Conservation (phyloP, 1,140 invertebrate species). For the Pollicipes pollicipes region DNA sequence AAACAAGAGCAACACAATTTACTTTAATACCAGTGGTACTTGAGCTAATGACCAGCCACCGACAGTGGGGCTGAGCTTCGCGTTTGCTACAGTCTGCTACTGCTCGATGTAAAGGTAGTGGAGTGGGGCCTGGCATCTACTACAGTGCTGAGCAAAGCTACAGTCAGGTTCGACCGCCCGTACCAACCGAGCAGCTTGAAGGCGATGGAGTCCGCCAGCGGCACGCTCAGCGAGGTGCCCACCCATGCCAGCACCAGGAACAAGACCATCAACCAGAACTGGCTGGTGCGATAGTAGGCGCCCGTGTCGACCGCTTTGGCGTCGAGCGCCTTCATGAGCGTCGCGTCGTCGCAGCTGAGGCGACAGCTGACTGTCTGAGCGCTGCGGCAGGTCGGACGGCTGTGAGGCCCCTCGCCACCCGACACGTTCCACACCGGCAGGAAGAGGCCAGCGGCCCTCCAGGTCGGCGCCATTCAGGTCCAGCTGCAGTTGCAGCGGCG, state of each 20-base stretch:
- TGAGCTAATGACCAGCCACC: too few species aligned
- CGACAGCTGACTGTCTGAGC: neutral
- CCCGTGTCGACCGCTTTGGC: neutral
- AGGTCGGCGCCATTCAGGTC: neutral
- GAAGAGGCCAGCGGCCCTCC: neutral
- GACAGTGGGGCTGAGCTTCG: too few species aligned
- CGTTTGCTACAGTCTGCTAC: too few species aligned
- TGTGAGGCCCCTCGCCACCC: neutral
- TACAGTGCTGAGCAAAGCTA: too few species aligned
- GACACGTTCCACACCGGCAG: neutral
- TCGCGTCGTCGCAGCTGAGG: neutral
- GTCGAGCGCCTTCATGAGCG: neutral
- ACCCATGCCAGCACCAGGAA: conserved; percentile 11
- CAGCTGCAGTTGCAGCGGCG: neutral
- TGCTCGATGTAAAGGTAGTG: too few species aligned
- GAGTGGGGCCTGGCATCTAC: too few species aligned
- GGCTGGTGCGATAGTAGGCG: neutral
- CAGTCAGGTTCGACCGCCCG: neutral
- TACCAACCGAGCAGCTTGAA: conserved; percentile 12
- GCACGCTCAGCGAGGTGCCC: conserved; percentile 11
- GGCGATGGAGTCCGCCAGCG: conserved; percentile 16
- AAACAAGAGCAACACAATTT: too few species aligned
- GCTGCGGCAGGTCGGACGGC: neutral
- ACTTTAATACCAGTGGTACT: too few species aligned
- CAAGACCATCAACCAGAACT: conserved; percentile 16